Conservation (phyloP, 35 echinoderm and acorn worm genomes). For the Lytechinus variegatus region DNA sequence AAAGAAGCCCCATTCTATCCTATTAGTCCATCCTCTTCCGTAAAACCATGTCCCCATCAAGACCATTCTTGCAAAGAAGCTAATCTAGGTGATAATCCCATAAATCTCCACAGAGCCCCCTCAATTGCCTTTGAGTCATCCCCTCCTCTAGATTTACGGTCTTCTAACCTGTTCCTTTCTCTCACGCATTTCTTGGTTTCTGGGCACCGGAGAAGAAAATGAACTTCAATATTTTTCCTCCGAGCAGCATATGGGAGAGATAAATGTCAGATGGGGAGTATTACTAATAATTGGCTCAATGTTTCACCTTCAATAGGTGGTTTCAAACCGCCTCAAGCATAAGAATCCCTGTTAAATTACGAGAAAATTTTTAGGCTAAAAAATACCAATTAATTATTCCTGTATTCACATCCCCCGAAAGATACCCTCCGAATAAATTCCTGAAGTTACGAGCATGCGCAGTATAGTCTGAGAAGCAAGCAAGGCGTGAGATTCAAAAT, state of each 20-base stretch:
- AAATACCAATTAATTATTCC: too few species aligned
- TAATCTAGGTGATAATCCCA: conserved; percentile 30
- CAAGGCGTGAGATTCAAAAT: too few species aligned
- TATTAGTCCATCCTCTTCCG: neutral
- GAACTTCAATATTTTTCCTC: neutral
- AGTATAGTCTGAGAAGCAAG: too few species aligned
- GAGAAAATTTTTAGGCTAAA: too few species aligned
- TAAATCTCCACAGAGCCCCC: conserved; percentile 25
- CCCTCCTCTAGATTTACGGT: neutral
- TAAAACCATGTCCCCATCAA: neutral
- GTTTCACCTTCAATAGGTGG: too few species aligned
- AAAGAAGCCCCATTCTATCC: neutral
- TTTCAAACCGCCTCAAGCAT: too few species aligned
- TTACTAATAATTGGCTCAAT: neutral
- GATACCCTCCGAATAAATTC: too few species aligned
- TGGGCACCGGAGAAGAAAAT: neutral
- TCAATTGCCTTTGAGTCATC: conserved; percentile 42
- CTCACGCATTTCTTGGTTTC: neutral
- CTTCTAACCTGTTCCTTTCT: neutral
- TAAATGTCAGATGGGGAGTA: neutral
- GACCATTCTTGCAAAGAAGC: neutral
- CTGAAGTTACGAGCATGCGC: too few species aligned
- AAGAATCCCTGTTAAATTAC: too few species aligned
- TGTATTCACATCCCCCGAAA: too few species aligned
- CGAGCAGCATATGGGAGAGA: neutral